These are phyloP conservation scores for Lordiphosa mommai DNA, from an alignment of 1,140 invertebrate genomes.

Conservation along the genomic window DNA sequence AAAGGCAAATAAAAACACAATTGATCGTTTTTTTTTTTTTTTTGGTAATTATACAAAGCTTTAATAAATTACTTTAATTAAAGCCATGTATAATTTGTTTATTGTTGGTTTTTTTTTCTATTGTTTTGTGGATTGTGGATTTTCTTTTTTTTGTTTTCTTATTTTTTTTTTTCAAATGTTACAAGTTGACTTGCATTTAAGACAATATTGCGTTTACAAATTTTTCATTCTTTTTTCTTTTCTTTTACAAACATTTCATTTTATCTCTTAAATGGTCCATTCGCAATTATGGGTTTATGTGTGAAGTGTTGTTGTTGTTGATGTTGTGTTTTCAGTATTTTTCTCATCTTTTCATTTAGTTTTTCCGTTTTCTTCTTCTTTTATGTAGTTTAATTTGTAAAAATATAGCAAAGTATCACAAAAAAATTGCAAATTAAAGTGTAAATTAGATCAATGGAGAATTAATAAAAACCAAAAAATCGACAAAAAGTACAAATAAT, in stretches of 20 bases:
- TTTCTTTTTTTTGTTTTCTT: slow-evolving; percentile 30
- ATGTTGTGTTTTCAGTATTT: slow-evolving; percentile 11
- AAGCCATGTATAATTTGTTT: slow-evolving; percentile 68
- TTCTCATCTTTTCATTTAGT: slow-evolving; percentile 29
- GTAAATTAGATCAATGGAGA: slow-evolving; percentile 71
- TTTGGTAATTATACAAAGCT: slow-evolving; percentile 72
- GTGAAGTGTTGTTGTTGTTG: slow-evolving; percentile 12
- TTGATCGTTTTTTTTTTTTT: slow-evolving; percentile 32
- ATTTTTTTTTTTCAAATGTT: slow-evolving; percentile 49
- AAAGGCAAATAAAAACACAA: slow-evolving; percentile 61
- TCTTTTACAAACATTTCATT: slow-evolving; percentile 33
- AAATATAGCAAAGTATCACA: slow-evolving; percentile 78
- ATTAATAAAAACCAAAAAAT: slow-evolving; percentile 42
- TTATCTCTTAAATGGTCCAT: slow-evolving; percentile 23
- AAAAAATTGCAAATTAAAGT: slow-evolving; percentile 76
- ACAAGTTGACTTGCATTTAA: slow-evolving; percentile 60
- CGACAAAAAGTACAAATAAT: slow-evolving; percentile 62
- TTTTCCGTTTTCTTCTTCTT: slow-evolving; percentile 42
- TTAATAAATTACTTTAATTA: slow-evolving; percentile 64
- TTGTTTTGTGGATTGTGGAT: slow-evolving; percentile 52
- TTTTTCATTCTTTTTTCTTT: slow-evolving; percentile 32
- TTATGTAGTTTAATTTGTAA: slow-evolving; percentile 51
- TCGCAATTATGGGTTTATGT: slow-evolving; percentile 36
- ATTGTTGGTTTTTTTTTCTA: slow-evolving; percentile 41
- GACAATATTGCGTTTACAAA: slow-evolving; percentile 64